phyloP scores from a whole-genome alignment of 2,888 invertebrate species.

The Piscicola geometra region DNA sequence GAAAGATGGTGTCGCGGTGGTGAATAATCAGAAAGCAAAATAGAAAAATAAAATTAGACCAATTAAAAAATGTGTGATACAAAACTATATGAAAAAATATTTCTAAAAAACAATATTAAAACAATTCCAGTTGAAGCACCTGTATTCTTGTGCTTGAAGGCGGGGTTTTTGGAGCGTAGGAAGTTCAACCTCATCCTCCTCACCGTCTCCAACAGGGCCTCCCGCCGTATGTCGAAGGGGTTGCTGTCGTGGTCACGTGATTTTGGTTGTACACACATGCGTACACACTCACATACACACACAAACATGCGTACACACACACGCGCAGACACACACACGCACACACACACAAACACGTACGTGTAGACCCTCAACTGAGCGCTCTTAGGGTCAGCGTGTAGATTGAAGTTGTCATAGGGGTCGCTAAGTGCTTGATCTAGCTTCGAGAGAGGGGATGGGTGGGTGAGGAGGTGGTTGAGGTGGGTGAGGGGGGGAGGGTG shows the following conservation, averaged over 20 bases:
- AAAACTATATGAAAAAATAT: too few relatives aligned
- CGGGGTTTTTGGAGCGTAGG: conserved; percentile 55
- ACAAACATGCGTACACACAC: neutral
- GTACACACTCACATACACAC: neutral
- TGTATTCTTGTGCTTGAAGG: conserved; percentile 11
- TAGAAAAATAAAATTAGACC: too few relatives aligned
- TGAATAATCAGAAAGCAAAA: neutral
- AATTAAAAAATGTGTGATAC: too few relatives aligned
- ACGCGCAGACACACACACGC: neutral
- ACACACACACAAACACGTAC: conserved; percentile 39
- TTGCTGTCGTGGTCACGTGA: conserved; percentile 66
- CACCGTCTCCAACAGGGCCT: conserved; percentile 83
- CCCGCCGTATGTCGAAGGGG: conserved; percentile 88
- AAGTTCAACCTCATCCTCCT: conserved; percentile 90
- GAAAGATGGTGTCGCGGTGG: neutral
- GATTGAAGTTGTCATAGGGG: conserved; percentile 72
- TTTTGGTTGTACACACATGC: neutral
- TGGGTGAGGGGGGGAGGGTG: conserved; percentile 61
- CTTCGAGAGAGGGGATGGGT: conserved; percentile 63
- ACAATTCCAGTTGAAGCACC: too few relatives aligned
- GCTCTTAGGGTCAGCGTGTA: conserved; percentile 60
- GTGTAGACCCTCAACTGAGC: conserved; percentile 60
- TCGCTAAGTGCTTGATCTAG: conserved; percentile 58
- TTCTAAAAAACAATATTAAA: too few relatives aligned
- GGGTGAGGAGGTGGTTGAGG: conserved; percentile 62